Base-by-base conservation (phyloP, 2,888 invertebrate genomes). In the Camptogramma bilineatum region DNA sequence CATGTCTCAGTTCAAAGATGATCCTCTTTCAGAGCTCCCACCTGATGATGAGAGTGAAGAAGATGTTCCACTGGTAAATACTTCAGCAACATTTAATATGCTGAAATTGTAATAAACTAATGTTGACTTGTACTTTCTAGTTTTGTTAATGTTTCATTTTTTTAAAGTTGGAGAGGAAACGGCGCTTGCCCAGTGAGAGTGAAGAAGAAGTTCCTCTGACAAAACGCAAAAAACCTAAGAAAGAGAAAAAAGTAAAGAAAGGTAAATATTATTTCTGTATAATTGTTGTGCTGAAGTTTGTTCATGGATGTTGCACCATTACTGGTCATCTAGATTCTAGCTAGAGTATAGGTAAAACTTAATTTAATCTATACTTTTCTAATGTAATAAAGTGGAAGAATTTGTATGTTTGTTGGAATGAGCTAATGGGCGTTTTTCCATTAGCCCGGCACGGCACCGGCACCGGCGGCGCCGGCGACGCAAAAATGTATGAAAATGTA, bases 151-250 rank as follows among this genome's bases (percentile, higher is more conserved):
- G 51, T 51, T 51, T 31, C 13, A 31, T 31, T 54, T 46, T 7
- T 16, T 46, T 19, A 54, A 73, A 88, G 86, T 76, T 77, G 58
- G 82, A 83, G 50, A 83, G 87, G n/a, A 90, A 87, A 75, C 83
- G 87, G 52, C 83, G 81, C 18, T 76, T 85, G n/a, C 79, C 83
- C 4, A 94, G 94, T 76, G 95, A 95, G 53, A 95, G 94, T 76
- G 96, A 96, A 76, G 96, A 96, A 74, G 96, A 96, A 81, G 96
- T 96, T 51, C 97, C 97, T 18, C 86, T 97, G 61, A 89, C 93
- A 13, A 94, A 94, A 52, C 93, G 96, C 28, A 96, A 96, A 80
- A 96, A 96, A 77, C 82, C 94, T 3, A 96, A 96, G 75, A 66
- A 66, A 42, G 62, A 66, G 47, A 94, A 94, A 73, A 93, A 94